Base-by-base conservation (phyloP, 1,140 invertebrate species). In the Camponotus vicinus region DNA sequence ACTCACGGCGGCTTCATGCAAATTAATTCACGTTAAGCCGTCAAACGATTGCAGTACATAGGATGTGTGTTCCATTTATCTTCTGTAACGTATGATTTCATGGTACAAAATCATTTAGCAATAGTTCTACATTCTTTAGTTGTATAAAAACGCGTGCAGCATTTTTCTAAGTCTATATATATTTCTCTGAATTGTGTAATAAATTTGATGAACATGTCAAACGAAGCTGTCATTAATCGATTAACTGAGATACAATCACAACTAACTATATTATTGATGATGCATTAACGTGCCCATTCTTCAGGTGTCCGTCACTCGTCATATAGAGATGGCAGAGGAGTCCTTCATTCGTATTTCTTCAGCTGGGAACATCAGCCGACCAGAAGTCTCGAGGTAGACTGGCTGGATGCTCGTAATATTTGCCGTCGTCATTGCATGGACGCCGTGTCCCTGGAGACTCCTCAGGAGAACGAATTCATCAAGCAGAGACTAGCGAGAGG, bases 361-460 rank as follows among this genome's bases (percentile, higher is more conserved):
- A 98, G 98, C 92, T 98, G 98, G 98, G 97, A 98, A 92, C 98
- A 98, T 94, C 96, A 96, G 32, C 98, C 98, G 1, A 99, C 98
- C 18, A 96, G 97, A 88, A 97, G 96, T 89, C 95, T 98, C 66
- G 98, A 98, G 95, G 98, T 98, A 7, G 98, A 98, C 92, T 99
- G 98, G 98, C 94, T 98, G 21, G 98, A 98, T 92, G 97, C 98
- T 1, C 96, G 98, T 86, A 99, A 99, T 94, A 98, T 98, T 91
- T 98, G 98, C 95, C 96, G 98, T 89, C 96, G 98, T 92, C 98
- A 99, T 93, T 99, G 98, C 93, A 98, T 98, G 98, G 98, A 98
- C 94, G 98, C 98, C 88, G 98, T 99, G 11, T 98, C 97, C 11
- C 94, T 98, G 42, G 98, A 98, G 95, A 98, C 98, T 15, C 97